Conservation (phyloP, 2,888 invertebrate genomes). For the Sphaerophoria rueppellii region DNA sequence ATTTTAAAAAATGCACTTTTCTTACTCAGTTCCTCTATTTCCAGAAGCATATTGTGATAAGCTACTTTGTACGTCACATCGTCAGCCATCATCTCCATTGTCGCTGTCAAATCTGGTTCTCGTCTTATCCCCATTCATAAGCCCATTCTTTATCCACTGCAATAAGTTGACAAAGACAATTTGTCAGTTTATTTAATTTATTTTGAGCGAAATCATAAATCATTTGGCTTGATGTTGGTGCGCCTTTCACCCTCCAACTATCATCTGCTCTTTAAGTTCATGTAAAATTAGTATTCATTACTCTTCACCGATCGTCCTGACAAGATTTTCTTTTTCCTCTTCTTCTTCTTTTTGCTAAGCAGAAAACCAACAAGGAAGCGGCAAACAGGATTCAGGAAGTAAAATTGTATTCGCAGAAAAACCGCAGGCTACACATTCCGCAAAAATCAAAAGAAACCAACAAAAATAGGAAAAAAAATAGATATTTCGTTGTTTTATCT, state of each 20-base stretch:
- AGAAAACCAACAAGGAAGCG: conserved; percentile 21
- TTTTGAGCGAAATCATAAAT: conserved; percentile 65
- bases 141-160: conserved; percentile 5
- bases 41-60: conserved; percentile 63
- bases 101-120: conserved; percentile 9
- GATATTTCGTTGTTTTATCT: conserved; percentile 49
- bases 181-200: conserved; percentile 73
- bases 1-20: too few relatives aligned
- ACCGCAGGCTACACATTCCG: conserved; percentile 39
- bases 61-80: conserved; percentile 59
- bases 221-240: conserved; percentile 45
- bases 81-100: not conserved
- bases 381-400: conserved; percentile 16
- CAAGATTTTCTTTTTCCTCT: not conserved
- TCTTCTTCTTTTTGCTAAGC: conserved; percentile 1
- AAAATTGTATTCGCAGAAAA: conserved; percentile 15
- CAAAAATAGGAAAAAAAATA: not conserved
- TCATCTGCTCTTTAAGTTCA: conserved; percentile 8
- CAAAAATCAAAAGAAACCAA: not conserved
- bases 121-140: conserved; percentile 10
- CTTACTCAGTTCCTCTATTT: too few relatives aligned
- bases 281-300: not conserved
- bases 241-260: conserved; percentile 18
- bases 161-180: conserved; percentile 59
- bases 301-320: not conserved